Evolutionary conservation across 2,797 vertebrate genomes (phyloP).

Genomic region (Esox masquinongy): DNA sequence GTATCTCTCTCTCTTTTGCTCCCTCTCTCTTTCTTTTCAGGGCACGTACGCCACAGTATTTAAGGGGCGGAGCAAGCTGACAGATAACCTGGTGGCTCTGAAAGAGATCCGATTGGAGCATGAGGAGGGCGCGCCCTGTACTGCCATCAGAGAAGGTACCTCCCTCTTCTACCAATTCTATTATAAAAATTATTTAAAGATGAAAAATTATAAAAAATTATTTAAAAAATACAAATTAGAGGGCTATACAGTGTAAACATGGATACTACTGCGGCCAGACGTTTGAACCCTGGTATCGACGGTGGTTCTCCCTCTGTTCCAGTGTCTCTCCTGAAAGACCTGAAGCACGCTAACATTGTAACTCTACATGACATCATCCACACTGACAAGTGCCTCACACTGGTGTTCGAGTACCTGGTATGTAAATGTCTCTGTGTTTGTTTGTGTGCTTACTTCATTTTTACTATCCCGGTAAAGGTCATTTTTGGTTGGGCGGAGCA

Average conservation of each 20-base stretch:
- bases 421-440: constrained; percentile 40
- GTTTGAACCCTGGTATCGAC: too few species aligned
- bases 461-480: too few species aligned
- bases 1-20: neutral
- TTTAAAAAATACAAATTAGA: neutral
- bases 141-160: constrained; percentile 76
- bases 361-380: constrained; percentile 85
- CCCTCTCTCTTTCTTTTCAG: constrained; percentile 44
- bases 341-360: constrained; percentile 84
- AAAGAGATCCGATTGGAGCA: constrained; percentile 82
- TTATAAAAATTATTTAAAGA: neutral
- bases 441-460: neutral
- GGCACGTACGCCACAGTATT: constrained; percentile 82
- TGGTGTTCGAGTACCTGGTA: constrained; percentile 84
- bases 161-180: neutral
- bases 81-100: constrained; percentile 80
- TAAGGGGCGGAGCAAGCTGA: constrained; percentile 81
- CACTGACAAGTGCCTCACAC: constrained; percentile 85
- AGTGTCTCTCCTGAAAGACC: constrained; percentile 84
- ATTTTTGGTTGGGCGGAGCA: too few species aligned
- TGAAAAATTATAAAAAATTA: too few species aligned
- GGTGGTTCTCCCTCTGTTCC: neutral
- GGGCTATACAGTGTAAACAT: neutral
- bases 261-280: neutral
- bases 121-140: constrained; percentile 63